These are phyloP conservation scores for Camponotus pennsylvanicus DNA, from an alignment of 1,140 invertebrate species.

Conservation along the genomic window DNA sequence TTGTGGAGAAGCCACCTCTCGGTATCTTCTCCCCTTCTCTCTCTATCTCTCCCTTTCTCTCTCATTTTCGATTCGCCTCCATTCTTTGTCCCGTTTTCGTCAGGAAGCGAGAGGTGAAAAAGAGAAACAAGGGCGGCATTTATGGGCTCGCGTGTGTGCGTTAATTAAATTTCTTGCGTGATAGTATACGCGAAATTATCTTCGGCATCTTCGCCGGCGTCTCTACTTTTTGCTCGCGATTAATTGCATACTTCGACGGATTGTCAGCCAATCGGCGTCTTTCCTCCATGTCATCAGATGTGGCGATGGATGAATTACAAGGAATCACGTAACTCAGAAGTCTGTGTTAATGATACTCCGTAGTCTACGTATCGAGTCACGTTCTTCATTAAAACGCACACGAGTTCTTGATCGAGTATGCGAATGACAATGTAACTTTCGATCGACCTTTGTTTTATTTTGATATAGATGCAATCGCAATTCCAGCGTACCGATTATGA, in stretches of 20 bases:
- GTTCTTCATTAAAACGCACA: conserved; percentile 64
- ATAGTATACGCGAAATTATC: conserved; percentile 62
- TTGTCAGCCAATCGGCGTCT: conserved; percentile 51
- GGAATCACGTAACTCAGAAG: conserved; percentile 48
- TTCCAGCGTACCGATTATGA: background rate
- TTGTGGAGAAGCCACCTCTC: conserved; percentile 66
- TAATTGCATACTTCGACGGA: conserved; percentile 49
- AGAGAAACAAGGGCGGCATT: conserved; percentile 40
- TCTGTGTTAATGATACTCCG: conserved; percentile 14
- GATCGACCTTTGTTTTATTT: conserved; percentile 64
- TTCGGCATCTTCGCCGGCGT: conserved; percentile 1
- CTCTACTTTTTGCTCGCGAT: conserved; percentile 45
- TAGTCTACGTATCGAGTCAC: conserved; percentile 23
- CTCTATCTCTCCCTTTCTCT: background rate
- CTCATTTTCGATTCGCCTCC: conserved; percentile 18
- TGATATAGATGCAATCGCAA: conserved; percentile 45
- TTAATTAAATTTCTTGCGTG: conserved; percentile 81
- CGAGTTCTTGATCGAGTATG: conserved; percentile 39
- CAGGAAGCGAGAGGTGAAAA: conserved; percentile 50
- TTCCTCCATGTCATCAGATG: conserved; percentile 37
- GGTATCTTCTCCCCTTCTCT: background rate
- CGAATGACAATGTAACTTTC: conserved; percentile 47
- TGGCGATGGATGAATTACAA: conserved; percentile 42
- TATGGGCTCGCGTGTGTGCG: conserved; percentile 66
- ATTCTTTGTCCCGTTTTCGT: conserved; percentile 25